Conservation (phyloP, 2,113 vertebrate species). For the Pholis gunnellus region DNA sequence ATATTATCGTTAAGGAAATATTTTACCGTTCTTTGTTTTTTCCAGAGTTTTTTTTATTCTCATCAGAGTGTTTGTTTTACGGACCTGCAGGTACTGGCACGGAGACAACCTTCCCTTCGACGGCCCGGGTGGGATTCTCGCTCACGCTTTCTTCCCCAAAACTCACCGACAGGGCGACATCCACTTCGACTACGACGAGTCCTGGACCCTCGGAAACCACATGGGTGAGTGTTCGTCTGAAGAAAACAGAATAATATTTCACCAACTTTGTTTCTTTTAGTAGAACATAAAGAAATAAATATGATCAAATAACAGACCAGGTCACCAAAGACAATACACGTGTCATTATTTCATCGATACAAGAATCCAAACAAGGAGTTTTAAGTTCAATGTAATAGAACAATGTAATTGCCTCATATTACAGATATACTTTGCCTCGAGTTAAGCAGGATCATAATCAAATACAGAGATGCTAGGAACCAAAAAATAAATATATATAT, state of each 20-base stretch:
- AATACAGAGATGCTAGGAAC: too few relatives aligned
- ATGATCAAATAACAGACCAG: background rate
- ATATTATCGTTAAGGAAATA: too few relatives aligned
- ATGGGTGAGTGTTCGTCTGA: constrained; percentile 83
- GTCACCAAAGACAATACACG: too few relatives aligned
- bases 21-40: too few relatives aligned
- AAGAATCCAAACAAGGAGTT: too few relatives aligned
- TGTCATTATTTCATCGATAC: too few relatives aligned
- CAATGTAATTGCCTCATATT: too few relatives aligned
- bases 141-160: constrained; percentile 95
- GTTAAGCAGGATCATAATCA: too few relatives aligned
- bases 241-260: background rate
- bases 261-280: background rate
- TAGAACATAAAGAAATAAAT: background rate
- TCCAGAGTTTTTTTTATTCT: background rate
- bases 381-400: too few relatives aligned
- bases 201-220: constrained; percentile 92
- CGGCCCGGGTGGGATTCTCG: constrained; percentile 92
- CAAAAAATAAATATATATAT: too few relatives aligned
- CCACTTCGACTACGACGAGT: constrained; percentile 96
- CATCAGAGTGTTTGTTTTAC: constrained; percentile 29
- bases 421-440: too few relatives aligned
- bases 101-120: constrained; percentile 95
- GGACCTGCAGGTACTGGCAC: constrained; percentile 89
- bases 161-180: constrained; percentile 93